A percentile compares a stretch with the other conserved stretches of the same genome.
Conservation (phyloP, 2,888 invertebrate species). For the Thymelicus acteon region DNA sequence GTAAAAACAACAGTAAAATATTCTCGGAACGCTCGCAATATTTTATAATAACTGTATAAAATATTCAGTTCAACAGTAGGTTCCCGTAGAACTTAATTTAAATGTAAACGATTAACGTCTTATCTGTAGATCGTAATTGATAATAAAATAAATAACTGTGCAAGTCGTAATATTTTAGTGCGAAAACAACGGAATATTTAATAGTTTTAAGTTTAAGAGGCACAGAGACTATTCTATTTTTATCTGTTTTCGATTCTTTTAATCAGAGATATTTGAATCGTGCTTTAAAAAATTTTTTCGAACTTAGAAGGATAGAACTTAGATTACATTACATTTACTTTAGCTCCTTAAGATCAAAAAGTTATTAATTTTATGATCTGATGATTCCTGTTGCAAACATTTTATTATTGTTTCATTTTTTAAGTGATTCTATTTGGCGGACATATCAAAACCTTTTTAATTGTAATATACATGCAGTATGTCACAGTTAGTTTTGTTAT, state of each 20-base stretch:
- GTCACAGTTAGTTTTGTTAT: too few relatives aligned
- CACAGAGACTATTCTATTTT: neutral
- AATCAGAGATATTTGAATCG: too few relatives aligned
- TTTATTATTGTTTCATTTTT: too few relatives aligned
- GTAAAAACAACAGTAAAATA: slow-evolving; percentile 66
- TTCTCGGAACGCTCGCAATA: slow-evolving; percentile 54
- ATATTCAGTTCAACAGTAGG: slow-evolving; percentile 13
- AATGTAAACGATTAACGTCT: slow-evolving; percentile 6
- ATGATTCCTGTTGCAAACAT: too few relatives aligned
- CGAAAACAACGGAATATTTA: slow-evolving; percentile 5
- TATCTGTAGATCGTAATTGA: slow-evolving; percentile 9
- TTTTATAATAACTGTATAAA: slow-evolving; percentile 31
- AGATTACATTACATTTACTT: too few relatives aligned
- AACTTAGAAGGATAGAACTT: too few relatives aligned
- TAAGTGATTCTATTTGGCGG: too few relatives aligned
- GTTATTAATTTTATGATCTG: too few relatives aligned
- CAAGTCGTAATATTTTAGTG: slow-evolving; percentile 1
- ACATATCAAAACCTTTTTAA: neutral
- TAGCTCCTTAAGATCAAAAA: too few relatives aligned
- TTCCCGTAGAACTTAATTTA: slow-evolving; percentile 7
- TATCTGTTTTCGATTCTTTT: neutral
- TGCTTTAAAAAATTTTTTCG: too few relatives aligned
- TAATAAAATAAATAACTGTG: slow-evolving; percentile 16
- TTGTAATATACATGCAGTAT: neutral
- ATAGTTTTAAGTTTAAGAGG: neutral